Conservation (phyloP, 2,113 vertebrate genomes). For the Aphyosemion australe region DNA sequence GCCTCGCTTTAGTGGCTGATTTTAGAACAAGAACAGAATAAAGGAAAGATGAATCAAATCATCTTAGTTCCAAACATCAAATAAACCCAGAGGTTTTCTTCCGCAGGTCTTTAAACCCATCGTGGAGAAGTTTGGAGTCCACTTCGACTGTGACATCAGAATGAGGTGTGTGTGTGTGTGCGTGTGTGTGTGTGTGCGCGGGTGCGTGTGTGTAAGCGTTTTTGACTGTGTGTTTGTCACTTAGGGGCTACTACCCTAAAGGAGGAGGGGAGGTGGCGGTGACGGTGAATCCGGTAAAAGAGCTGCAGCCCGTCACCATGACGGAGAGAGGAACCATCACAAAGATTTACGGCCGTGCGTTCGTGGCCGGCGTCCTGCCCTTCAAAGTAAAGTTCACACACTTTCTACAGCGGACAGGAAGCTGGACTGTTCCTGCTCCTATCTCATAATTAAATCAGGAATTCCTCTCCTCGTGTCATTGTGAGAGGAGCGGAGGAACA, state of each 20-base stretch:
- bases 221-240: constrained; percentile 1
- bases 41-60: too few relatives aligned
- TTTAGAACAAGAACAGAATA: too few relatives aligned
- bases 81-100: constrained; percentile 6
- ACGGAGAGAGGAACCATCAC: constrained; percentile 90
- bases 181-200: not conserved
- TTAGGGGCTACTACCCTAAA: constrained; percentile 94
- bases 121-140: constrained; percentile 89
- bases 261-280: constrained; percentile 91
- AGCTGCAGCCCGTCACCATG: constrained; percentile 86
- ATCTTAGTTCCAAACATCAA: too few relatives aligned
- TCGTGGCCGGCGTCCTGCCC: constrained; percentile 92
- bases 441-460: too few relatives aligned
- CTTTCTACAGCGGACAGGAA: too few relatives aligned
- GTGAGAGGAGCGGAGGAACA: too few relatives aligned
- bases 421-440: too few relatives aligned
- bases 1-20: too few relatives aligned
- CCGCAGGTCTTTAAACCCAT: constrained; percentile 94
- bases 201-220: not conserved
- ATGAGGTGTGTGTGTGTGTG: constrained; percentile 82
- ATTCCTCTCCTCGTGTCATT: too few relatives aligned
- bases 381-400: constrained; percentile 83
- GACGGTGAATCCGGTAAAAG: constrained; percentile 86
- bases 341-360: constrained; percentile 93
- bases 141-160: constrained; percentile 90